Percentiles rank a stretch among this genome's conserved stretches.
phyloP scores from a whole-genome alignment of 2,113 vertebrate species.

The Buteo buteo region DNA sequence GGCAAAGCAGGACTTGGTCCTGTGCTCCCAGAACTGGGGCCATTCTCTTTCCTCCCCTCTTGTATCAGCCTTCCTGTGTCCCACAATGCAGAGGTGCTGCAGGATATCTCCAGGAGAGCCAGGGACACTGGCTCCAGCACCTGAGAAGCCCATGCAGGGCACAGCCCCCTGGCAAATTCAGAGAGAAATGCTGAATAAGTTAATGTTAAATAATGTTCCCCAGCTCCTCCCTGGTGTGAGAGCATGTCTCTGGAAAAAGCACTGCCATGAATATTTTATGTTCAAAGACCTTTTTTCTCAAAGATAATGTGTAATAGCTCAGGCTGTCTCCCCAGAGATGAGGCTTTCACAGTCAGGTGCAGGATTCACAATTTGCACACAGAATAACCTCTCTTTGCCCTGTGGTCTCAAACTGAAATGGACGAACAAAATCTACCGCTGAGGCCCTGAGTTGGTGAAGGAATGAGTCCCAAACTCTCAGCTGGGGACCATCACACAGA shows the following conservation, averaged over 20 bases:
- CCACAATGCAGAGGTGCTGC: background rate
- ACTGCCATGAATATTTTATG: background rate
- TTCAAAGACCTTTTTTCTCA: background rate
- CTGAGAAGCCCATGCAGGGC: rapidly evolving
- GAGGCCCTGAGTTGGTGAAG: background rate
- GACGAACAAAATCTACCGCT: background rate
- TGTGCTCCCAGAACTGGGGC: rapidly evolving
- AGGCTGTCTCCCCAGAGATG: background rate
- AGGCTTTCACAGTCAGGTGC: background rate
- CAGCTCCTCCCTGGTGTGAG: background rate
- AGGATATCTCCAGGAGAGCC: background rate
- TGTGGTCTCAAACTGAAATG: background rate
- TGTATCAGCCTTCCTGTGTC: background rate
- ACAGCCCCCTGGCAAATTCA: background rate
- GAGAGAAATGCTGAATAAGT: background rate
- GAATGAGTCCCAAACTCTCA: background rate
- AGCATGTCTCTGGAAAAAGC: background rate
- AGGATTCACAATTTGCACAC: background rate
- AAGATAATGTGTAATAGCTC: background rate
- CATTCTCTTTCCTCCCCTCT: background rate
- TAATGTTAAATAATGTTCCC: background rate
- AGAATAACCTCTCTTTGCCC: background rate
- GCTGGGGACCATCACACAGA: background rate
- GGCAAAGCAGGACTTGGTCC: background rate
- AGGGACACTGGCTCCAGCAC: rapidly evolving